These are phyloP conservation scores for Amblyopsis rosae DNA, from an alignment of 2,113 vertebrate genomes.

Conservation along the genomic window DNA sequence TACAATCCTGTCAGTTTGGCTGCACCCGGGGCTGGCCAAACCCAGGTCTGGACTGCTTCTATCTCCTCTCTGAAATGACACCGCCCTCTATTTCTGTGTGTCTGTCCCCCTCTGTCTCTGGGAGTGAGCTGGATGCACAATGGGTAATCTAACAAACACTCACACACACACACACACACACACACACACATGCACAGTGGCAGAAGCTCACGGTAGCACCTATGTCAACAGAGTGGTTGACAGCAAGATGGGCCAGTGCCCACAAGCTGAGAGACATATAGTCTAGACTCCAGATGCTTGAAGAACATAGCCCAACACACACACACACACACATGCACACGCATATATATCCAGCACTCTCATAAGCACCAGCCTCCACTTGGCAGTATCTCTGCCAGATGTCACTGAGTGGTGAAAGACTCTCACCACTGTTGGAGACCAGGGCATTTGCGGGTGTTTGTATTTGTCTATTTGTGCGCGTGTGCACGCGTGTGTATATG, in stretches of 20 bases:
- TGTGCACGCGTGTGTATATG: not conserved
- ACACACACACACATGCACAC: conserved; percentile 41
- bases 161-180: conserved; percentile 22
- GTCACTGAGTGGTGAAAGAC: conserved; percentile 78
- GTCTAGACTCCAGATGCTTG: conserved; percentile 90
- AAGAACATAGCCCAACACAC: conserved; percentile 50
- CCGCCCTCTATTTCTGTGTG: not conserved
- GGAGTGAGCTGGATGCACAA: not conserved
- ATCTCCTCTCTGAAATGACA: not conserved
- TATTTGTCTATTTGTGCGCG: not conserved
- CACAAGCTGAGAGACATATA: conserved; percentile 74
- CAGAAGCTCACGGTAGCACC: conserved; percentile 20
- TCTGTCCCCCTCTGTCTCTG: not conserved
- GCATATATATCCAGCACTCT: conserved; percentile 37
- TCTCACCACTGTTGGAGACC: conserved; percentile 67
- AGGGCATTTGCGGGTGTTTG: conserved; percentile 46
- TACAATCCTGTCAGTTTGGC: not conserved
- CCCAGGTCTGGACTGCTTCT: not conserved
- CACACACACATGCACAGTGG: conserved; percentile 5
- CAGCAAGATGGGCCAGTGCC: conserved; percentile 58
- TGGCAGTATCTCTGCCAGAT: conserved; percentile 79
- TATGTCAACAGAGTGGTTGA: conserved; percentile 52
- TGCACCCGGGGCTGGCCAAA: not conserved
- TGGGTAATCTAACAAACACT: not conserved
- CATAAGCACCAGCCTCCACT: conserved; percentile 56